These are phyloP conservation scores for Corvus hawaiiensis DNA, from an alignment of 2,113 vertebrate genomes.

Conservation along the genomic window DNA sequence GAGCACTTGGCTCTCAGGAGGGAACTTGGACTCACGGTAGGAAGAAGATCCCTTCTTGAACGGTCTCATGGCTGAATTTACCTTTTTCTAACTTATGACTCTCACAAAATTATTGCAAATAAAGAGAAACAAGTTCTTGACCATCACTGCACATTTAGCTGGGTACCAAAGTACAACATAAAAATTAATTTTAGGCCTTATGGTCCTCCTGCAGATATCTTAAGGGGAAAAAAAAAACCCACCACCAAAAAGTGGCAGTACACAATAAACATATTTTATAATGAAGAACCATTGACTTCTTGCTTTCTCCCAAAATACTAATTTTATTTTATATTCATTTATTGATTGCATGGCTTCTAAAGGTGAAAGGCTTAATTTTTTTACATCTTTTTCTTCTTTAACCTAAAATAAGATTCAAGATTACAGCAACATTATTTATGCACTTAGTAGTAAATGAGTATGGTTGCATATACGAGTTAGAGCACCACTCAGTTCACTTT, in stretches of 20 bases:
- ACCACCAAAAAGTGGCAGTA: neutral
- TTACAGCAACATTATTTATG: neutral
- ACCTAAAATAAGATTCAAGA: neutral
- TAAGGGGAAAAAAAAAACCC: fast-evolving
- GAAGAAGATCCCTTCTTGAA: neutral
- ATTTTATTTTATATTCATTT: neutral
- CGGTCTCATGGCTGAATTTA: neutral
- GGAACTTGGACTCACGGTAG: neutral
- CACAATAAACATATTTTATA: neutral
- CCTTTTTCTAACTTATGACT: neutral
- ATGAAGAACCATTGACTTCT: neutral
- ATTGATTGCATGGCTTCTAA: neutral
- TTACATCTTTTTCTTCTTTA: neutral
- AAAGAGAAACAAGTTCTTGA: neutral
- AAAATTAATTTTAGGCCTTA: neutral
- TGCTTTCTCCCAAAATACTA: neutral
- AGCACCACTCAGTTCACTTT: neutral
- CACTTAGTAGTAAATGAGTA: neutral
- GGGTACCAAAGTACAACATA: neutral
- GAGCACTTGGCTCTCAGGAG: neutral
- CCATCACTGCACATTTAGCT: neutral
- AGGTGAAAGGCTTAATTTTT: neutral
- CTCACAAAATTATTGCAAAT: neutral
- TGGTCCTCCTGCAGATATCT: neutral
- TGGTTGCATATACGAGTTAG: neutral